Percentiles rank a stretch among this genome's conserved stretches.
Evolutionary conservation across 2,888 invertebrate genomes (phyloP).

Genomic region (Caenorhabditis doughertyi): DNA sequence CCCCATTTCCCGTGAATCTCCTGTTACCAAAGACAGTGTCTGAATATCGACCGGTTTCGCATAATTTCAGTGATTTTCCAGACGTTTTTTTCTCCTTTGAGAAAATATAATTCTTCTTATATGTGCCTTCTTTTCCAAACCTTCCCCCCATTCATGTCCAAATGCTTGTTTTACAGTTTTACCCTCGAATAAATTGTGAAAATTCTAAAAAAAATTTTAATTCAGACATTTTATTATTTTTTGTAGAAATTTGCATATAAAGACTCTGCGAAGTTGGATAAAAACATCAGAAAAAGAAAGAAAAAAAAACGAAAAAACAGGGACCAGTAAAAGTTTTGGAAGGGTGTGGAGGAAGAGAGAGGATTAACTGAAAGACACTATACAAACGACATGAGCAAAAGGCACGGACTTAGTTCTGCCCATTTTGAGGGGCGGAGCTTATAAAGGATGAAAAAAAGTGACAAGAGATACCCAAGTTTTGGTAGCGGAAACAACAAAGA

Average conservation of each 20-base stretch:
- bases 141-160: background rate
- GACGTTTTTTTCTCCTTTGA: too few species aligned
- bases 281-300: background rate
- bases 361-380: slow-evolving; percentile 23
- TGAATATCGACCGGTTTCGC: slow-evolving; percentile 27
- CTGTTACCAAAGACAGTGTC: slow-evolving; percentile 25
- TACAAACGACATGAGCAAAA: slow-evolving; percentile 56
- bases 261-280: slow-evolving; percentile 10
- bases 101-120: background rate
- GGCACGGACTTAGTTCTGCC: slow-evolving; percentile 30
- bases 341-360: background rate
- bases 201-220: slow-evolving; percentile 7
- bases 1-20: background rate
- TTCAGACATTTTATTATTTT: too few species aligned
- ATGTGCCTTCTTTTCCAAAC: background rate
- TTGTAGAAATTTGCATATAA: slow-evolving; percentile 10
- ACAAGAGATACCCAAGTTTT: slow-evolving; percentile 47
- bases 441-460: background rate
- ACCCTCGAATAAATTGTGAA: background rate
- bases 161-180: background rate
- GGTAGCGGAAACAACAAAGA: slow-evolving; percentile 21
- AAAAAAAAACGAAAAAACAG: slow-evolving; percentile 18
- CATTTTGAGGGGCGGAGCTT: background rate
- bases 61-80: slow-evolving; percentile 14
- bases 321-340: slow-evolving; percentile 52